phyloP scores from a whole-genome alignment of 2,113 vertebrate genomes.

The Dunckerocampus dactyliophorus region DNA sequence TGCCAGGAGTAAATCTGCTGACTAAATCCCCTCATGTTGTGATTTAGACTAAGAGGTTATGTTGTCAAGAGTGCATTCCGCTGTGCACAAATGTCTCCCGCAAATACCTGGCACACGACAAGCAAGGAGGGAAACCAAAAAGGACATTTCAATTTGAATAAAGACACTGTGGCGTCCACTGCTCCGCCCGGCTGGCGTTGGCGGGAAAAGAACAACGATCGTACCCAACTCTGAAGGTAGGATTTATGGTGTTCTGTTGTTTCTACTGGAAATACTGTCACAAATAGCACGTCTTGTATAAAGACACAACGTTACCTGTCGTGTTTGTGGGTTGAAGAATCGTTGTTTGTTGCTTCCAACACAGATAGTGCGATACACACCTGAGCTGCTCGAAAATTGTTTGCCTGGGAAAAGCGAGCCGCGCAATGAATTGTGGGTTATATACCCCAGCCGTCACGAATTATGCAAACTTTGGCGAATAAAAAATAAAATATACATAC shows the following conservation, averaged over 20 bases:
- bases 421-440: neutral
- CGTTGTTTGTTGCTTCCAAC: neutral
- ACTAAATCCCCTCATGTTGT: conserved; percentile 58
- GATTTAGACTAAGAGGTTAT: conserved; percentile 56
- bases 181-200: conserved; percentile 5
- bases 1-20: conserved; percentile 56
- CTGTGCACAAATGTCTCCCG: conserved; percentile 31
- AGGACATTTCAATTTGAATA: neutral
- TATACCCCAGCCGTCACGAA: neutral
- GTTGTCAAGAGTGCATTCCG: conserved; percentile 41
- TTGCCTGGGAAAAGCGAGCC: neutral
- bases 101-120: neutral
- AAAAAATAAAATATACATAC: too few relatives aligned
- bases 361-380: neutral
- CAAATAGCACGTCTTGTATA: neutral
- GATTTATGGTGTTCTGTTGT: neutral
- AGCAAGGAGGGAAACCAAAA: neutral
- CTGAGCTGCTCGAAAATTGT: neutral
- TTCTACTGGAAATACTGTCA: neutral
- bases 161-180: conserved; percentile 3
- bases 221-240: neutral
- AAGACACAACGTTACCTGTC: neutral
- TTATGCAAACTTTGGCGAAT: too few relatives aligned
- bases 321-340: neutral
- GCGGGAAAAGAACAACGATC: neutral